phyloP scores from a whole-genome alignment of 2,888 invertebrate genomes.

The Plebejus argus region DNA sequence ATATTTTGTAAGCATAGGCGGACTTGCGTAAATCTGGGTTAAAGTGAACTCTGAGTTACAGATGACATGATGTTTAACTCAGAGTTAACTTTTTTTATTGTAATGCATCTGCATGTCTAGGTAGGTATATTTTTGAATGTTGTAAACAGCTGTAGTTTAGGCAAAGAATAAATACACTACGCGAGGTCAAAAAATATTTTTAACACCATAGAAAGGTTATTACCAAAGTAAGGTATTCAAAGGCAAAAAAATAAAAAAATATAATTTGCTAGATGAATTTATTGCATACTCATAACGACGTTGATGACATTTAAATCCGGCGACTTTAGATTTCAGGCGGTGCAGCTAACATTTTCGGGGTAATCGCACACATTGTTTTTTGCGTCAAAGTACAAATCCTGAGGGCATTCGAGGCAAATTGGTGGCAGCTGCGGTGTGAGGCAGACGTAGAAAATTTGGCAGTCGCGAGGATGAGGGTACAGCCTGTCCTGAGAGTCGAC shows the following conservation, averaged over 20 bases:
- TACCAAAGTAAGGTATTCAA: background rate
- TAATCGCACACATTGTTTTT: constrained; percentile 39
- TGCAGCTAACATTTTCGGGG: constrained; percentile 38
- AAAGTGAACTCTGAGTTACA: too few species aligned
- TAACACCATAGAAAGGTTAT: background rate
- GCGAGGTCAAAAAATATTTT: too few species aligned
- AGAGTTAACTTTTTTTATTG: too few species aligned
- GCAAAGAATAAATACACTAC: too few species aligned
- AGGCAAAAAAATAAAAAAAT: background rate
- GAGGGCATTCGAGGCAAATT: constrained; percentile 46
- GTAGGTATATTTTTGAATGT: too few species aligned
- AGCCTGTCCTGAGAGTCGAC: constrained; percentile 25
- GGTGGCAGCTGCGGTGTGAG: constrained; percentile 38
- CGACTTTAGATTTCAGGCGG: background rate
- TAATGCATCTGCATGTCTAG: too few species aligned
- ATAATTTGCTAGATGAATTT: constrained; percentile 9
- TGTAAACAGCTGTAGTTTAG: too few species aligned
- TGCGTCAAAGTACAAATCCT: constrained; percentile 41
- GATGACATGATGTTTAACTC: too few species aligned
- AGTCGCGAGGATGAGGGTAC: constrained; percentile 46
- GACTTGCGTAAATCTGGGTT: too few species aligned
- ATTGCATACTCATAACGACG: background rate
- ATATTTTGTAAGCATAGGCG: too few species aligned
- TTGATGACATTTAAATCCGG: background rate
- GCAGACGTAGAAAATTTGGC: constrained; percentile 49